phyloP scores from a whole-genome alignment of 2,113 vertebrate species.

The Athene cunicularia region DNA sequence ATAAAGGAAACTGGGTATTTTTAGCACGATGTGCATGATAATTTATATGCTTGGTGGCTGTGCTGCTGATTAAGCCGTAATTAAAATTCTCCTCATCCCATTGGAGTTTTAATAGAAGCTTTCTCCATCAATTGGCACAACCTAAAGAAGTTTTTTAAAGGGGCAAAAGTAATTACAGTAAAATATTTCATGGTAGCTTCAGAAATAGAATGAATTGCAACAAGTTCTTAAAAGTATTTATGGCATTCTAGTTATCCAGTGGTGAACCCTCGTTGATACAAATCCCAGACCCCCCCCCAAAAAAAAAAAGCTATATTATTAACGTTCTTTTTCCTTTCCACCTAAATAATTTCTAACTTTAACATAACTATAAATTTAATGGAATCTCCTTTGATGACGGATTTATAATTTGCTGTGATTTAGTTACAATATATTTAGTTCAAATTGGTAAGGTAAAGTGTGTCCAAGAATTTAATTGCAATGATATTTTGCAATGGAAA shows the following conservation, averaged over 20 bases:
- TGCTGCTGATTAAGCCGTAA: conserved; percentile 99
- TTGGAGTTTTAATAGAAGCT: conserved; percentile 87
- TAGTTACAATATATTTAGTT: conserved; percentile 56
- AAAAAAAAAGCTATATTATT: conserved; percentile 64
- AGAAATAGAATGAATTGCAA: conserved; percentile 80
- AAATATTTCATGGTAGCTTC: conserved; percentile 84
- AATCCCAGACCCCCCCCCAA: conserved; percentile 77
- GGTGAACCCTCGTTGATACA: conserved; percentile 80
- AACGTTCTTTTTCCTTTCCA: conserved; percentile 79
- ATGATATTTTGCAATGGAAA: conserved; percentile 52
- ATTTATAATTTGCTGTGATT: conserved; percentile 63
- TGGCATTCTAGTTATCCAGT: conserved; percentile 84
- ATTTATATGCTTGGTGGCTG: conserved; percentile 99
- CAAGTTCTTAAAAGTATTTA: conserved; percentile 87
- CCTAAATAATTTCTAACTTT: conserved; percentile 54
- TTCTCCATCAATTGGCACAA: conserved; percentile 88
- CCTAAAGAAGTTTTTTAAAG: conserved; percentile 80
- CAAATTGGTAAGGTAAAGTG: conserved; percentile 64
- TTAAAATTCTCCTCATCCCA: conserved; percentile 93
- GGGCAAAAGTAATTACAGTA: conserved; percentile 82
- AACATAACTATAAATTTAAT: conserved; percentile 27
- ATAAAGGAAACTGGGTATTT: conserved; percentile 93
- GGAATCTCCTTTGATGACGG: conserved; percentile 42
- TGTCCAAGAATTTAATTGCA: conserved; percentile 70
- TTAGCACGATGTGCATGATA: conserved; percentile 99